Evolutionary conservation across 2,888 invertebrate genomes (phyloP), one percentile per base, ranked within the genome.

Genomic region (Drosophila infuscata): DNA sequence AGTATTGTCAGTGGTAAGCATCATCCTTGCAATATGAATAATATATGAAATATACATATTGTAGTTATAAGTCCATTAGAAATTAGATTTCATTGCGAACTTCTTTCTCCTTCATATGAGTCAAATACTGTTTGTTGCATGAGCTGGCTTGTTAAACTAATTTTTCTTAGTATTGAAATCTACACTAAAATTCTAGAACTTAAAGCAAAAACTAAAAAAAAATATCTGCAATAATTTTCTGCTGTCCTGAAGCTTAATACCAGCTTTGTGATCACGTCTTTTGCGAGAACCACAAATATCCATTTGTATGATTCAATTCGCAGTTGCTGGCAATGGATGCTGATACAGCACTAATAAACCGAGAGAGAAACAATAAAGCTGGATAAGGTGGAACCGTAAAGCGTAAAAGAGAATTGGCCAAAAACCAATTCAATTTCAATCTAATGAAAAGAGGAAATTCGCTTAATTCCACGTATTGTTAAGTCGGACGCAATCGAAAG

Each of bases 391-490:
- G 29, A 36, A 38, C 15, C 17, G 17, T 46, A 46, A 20, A 29
- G 46, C 11, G 15, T n/a, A 30, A 41, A 41, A 11, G 12, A 11
- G 46, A 30, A 38, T 36, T 57, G 46, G 63, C 76, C 65, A 64
- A 80, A 78, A 81, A 76, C 70, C 85, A 85, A 89, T 85, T 82
- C 82, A 84, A 88, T 85, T 85, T 85, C 46, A 59, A 74, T 61
- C 85, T 89, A 85, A 89, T 89, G 90, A 89, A 89, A 79, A 74
- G 77, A 52, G 89, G 74, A 80, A 88, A 89, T 62, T 84, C 85
- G 82, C 88, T 85, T 89, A 85, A 85, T 85, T 80, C 78, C 69
- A 58, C 82, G 82, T 70, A 85, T 85, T 85, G 85, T 86, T 85
- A 76, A 76, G 74, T 73, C 74, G 54, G 64, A 63, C 65, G 69